phyloP scores from a whole-genome alignment of 2,113 vertebrate species.

The Tichodroma muraria region DNA sequence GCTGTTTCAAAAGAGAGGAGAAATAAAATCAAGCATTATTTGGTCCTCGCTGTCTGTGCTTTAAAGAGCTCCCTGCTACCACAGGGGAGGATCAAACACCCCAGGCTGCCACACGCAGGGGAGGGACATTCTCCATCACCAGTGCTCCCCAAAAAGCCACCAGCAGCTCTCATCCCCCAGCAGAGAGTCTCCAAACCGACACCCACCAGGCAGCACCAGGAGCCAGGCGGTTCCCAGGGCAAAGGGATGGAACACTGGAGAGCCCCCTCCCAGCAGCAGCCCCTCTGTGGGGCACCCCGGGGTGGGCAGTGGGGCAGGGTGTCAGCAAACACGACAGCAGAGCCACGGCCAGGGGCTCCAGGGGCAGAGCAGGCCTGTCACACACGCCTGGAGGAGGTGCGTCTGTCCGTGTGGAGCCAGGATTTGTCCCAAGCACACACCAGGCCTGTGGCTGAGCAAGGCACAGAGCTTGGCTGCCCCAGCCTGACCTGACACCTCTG shows the following conservation, averaged over 20 bases:
- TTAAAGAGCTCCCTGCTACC: background rate
- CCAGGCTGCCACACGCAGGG: background rate
- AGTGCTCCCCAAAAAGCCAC: background rate
- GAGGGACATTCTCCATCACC: background rate
- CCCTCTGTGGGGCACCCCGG: background rate
- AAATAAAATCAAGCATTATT: background rate
- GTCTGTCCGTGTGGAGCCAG: background rate
- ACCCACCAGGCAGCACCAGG: background rate
- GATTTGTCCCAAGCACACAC: background rate
- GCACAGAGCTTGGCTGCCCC: background rate
- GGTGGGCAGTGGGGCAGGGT: no score
- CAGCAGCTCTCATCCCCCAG: background rate
- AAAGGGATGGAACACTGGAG: background rate
- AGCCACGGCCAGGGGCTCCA: background rate
- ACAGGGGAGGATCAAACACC: background rate
- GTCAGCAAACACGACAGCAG: background rate
- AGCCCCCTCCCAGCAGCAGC: background rate
- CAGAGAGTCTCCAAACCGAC: background rate
- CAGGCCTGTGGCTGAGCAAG: background rate
- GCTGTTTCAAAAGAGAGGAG: rapidly evolving
- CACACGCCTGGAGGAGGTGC: background rate
- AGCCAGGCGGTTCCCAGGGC: rapidly evolving
- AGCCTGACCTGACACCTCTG: background rate
- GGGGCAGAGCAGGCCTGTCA: background rate
- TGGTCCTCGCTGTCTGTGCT: background rate